phyloP scores from a whole-genome alignment of 1,140 invertebrate genomes.

The Euwallacea similis region DNA sequence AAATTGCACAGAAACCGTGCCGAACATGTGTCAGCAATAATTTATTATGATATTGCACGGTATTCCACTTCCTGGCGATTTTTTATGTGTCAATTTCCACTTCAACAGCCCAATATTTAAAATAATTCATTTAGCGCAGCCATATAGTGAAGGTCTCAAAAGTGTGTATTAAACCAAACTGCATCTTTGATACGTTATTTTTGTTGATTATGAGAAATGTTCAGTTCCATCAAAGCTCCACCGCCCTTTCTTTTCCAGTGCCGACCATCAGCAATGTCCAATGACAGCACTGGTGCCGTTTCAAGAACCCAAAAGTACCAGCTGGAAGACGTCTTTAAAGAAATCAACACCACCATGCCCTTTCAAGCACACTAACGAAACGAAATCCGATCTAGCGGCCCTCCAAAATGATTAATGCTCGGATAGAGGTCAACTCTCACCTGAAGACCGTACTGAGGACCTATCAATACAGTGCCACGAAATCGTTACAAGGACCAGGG shows the following conservation, averaged over 20 bases:
- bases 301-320: conserved; percentile 10
- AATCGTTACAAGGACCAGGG: conserved; percentile 88
- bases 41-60: no score
- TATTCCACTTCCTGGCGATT: not conserved
- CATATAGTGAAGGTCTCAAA: not conserved
- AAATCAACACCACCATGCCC: conserved; percentile 23
- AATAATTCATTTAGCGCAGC: not conserved
- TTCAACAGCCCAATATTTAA: not conserved
- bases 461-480: conserved; percentile 87
- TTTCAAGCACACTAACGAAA: conserved; percentile 19
- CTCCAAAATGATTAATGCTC: conserved; percentile 54
- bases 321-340: conserved; percentile 22
- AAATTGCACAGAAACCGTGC: no score
- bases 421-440: conserved; percentile 72
- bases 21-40: no score
- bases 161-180: not conserved
- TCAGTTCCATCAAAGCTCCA: no score
- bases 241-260: conserved; percentile 23
- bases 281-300: not conserved
- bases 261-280: conserved; percentile 9
- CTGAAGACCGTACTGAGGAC: conserved; percentile 92
- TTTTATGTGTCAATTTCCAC: not conserved
- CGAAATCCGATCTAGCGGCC: not conserved
- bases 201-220: no score
- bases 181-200: no score